phyloP scores from a whole-genome alignment of 2,113 vertebrate genomes.

The Ciconia maguari region DNA sequence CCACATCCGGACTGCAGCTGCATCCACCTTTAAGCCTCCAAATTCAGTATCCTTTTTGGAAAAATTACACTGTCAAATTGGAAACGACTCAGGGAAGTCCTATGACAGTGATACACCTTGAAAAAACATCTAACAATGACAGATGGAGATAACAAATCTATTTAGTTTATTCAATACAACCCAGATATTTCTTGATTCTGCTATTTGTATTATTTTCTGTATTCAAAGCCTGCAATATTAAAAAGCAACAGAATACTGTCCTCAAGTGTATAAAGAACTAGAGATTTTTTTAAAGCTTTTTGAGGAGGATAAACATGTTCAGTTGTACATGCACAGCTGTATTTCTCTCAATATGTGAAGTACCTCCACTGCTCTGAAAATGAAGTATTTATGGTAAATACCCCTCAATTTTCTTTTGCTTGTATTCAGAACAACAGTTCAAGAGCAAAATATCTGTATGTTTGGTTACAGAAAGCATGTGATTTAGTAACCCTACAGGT shows the following conservation, averaged over 20 bases:
- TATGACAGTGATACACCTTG: background rate
- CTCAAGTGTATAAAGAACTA: background rate
- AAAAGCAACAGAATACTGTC: background rate
- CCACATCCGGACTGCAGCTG: background rate
- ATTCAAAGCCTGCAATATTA: background rate
- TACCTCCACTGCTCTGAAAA: background rate
- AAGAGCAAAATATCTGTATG: background rate
- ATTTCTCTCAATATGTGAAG: background rate
- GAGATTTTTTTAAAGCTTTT: background rate
- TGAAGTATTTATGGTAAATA: background rate
- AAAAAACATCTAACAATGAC: background rate
- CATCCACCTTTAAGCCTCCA: background rate
- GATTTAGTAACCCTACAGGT: background rate
- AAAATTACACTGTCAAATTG: background rate
- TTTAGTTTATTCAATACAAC: background rate
- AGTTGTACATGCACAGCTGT: background rate
- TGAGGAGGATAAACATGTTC: background rate
- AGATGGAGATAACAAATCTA: background rate
- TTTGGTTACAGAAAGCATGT: background rate
- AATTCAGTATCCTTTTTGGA: background rate
- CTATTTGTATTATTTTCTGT: background rate
- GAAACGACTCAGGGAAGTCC: background rate
- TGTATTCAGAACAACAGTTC: background rate
- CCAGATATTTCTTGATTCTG: background rate
- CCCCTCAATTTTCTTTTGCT: background rate